Base-by-base conservation (phyloP, 2,113 vertebrate species). In the Motacilla alba region DNA sequence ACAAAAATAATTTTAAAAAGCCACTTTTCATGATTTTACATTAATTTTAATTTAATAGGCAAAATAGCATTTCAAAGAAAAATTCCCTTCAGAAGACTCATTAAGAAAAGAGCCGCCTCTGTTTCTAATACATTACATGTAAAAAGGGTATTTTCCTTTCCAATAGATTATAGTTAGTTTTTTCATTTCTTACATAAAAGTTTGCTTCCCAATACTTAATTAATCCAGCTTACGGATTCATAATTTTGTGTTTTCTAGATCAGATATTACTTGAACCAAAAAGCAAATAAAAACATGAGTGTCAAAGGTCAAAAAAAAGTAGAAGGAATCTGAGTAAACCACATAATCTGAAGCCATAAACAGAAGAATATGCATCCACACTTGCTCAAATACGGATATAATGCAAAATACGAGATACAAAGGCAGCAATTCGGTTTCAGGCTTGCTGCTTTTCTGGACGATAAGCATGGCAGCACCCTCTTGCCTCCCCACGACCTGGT, bases 291-390 rank as follows among this genome's bases (percentile, higher is more conserved):
- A 19, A 79, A 44, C 0, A 2, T 13, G n/a, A 80, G 15, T 30
- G 43, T 31, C 30, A 53, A 86, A 55, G 28, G 3, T 13, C 3
- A 49, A 43, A 37, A 49, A 41, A 30, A 18, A 31, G 22, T 69
- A 44, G 43, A 44, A 70, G 50, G 33, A 46, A 46, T 28, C 14
- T 9, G n/a, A n/a, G 76, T 28, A 55, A 86, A 44, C 6, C 4
- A 22, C 66, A 53, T 63, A 20, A 26, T 28, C 46, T 17, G 21
- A 28, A 59, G 3, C 5, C 47, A 69, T 24, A 82, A 60, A 63
- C 17, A 70, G 0, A 0, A 68, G 9, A 43, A 21, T 26, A 70
- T 30, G n/a, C 22, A 47, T 28, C 56, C 18, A 59, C 6, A 19
- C 18, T 7, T 35, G 35, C 35, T 7, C 35, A 35, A 35, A 35